A percentile compares a stretch with the other conserved stretches of the same genome.
Evolutionary conservation across 64 coral and sea anemone genomes (phyloP).

Genomic region (Porites australiensis): DNA sequence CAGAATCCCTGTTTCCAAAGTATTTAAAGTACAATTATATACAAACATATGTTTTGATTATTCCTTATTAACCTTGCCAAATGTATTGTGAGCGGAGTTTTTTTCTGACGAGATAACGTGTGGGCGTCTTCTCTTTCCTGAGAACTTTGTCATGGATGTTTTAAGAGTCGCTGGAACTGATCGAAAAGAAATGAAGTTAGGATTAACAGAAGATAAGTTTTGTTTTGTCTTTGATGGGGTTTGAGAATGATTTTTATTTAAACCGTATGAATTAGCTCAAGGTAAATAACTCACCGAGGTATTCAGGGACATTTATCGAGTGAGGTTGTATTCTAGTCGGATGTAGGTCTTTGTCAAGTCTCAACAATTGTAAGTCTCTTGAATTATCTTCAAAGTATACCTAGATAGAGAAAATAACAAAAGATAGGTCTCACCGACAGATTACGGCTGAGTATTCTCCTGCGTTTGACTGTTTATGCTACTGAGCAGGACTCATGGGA

Average conservation of each 20-base stretch:
- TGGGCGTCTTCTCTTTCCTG: constrained; percentile 27
- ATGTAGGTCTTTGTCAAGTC: constrained; percentile 98
- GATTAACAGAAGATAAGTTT: too few relatives aligned
- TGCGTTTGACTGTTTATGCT: too few relatives aligned
- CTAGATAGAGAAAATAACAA: constrained; percentile 12
- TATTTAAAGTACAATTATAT: too few relatives aligned
- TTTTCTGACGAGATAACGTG: constrained; percentile 3
- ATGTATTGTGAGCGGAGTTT: neutral
- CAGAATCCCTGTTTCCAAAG: too few relatives aligned
- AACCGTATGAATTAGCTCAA: too few relatives aligned
- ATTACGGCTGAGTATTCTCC: too few relatives aligned
- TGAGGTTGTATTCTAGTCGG: constrained; percentile 96
- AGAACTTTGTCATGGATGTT: neutral
- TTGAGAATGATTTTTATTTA: too few relatives aligned
- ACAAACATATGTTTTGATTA: too few relatives aligned
- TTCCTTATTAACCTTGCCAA: constrained; percentile 18
- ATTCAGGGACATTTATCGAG: constrained; percentile 95
- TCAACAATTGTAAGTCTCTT: constrained; percentile 91
- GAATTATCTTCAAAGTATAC: too few relatives aligned
- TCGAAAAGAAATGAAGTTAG: neutral
- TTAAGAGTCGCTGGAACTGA: constrained; percentile 16
- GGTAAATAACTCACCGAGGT: constrained; percentile 73
- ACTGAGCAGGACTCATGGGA: too few relatives aligned
- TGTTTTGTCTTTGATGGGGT: too few relatives aligned
- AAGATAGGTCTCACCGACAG: too few relatives aligned